Base-by-base conservation (phyloP, 1,140 invertebrate genomes). In the Tenebrio molitor region DNA sequence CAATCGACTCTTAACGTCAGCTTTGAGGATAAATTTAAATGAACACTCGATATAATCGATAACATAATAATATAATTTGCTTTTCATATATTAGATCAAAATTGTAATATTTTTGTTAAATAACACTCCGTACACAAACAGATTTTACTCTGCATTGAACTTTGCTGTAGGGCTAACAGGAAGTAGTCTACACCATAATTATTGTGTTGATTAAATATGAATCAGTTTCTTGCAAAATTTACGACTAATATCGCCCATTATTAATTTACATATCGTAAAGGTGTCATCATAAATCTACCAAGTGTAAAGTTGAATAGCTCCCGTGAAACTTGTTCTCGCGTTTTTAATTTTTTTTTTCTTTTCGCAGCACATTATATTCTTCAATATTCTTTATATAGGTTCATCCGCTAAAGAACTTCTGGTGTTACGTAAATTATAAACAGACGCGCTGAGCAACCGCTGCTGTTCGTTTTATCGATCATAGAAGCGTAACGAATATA, bases 241-340 rank as follows among this genome's bases (percentile, higher is more conserved):
- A 25, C 33, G 62, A 25, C 6, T 36, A 50, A 69, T 50, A 29
- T 69, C 66, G 50, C 15, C 16, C 29, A 69, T 69, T 69, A 69
- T 46, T 69, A 69, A 69, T 69, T 69, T 69, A 69, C 66, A 29
- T 69, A 41, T 50, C 66, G 23, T 69, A 69, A 69, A 69, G 21
- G 44, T 46, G 66, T 69, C 66, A 33, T 50, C 29, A 29, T 69
- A 69, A 69, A 65, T 65, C 58, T 21, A 12, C 19, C 39, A 14
- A 19, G 39, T 50, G 16, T 36, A 65, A 5, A 65, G 25, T 65
- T 41, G 29, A 65, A 41, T 50, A 46, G 44, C 66, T 46, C 41
- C 44, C 16, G 36, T 21, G 21, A 50, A 46, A 34, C 23, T 41
- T 39, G 33, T 65, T 34, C 33, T 46, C 16, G 23, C 23, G 10